Base-by-base conservation (phyloP, 2,797 vertebrate genomes). In the Microhierax caerulescens region DNA sequence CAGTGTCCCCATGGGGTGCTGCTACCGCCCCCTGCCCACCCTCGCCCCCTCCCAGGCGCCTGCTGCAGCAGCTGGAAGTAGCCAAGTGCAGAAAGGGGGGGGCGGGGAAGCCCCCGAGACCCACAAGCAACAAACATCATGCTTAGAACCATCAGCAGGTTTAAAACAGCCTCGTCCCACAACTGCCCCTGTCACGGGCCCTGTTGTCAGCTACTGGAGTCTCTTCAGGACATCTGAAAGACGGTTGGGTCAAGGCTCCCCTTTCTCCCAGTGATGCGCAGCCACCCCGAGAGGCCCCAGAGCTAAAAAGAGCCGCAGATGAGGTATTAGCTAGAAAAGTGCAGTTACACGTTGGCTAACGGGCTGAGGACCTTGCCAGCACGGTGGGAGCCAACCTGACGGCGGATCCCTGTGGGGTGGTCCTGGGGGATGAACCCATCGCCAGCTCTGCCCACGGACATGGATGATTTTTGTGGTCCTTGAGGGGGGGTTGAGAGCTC, bases 371-470 rank as follows among this genome's bases (percentile, higher is more conserved):
- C 22, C 10, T 14, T 11, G 19, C 32, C 0, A 6, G 73, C 1
- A 5, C 0, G 2, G 28, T 23, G 0, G 4, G 61, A 73, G 36
- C n/a, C 1, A 1, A 18, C 22, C 57, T 27, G 85, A 10, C 0
- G 16, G 21, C 6, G 24, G n/a, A 17, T 36, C 37, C 30, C 32
- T 50, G n/a, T 13, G 56, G 56, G 59, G 9, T 12, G 41, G 53
- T 10, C 1, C 1, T 28, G 64, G 72, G 30, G 45, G 34, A 9
- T 7, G 24, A 64, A 57, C 41, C 7, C 27, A 1, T 39, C 37
- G 2, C 4, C 3, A 1, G 37, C 22, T 59, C 69, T 80, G 25
- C 57, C 30, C 43, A 11, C 0, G 2, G 79, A 14, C 21, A 2
- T 0, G 7, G 69, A 1, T 23, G 37, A 5, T 17, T 37, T 41